phyloP scores from a whole-genome alignment of 2,113 vertebrate genomes.

The Archilochus colubris region DNA sequence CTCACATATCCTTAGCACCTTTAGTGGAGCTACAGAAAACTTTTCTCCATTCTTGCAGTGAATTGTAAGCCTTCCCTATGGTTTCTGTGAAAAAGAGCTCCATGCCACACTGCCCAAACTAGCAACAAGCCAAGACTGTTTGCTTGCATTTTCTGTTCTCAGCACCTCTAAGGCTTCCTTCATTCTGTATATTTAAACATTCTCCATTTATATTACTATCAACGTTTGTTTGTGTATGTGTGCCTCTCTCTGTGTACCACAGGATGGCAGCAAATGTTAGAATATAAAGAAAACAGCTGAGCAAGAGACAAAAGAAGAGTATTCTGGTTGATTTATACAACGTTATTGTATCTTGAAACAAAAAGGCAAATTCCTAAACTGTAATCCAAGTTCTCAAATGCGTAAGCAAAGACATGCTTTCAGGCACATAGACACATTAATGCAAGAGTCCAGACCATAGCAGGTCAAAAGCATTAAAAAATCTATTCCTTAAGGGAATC shows the following conservation, averaged over 20 bases:
- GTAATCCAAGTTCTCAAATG: neutral
- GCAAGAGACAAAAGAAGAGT: neutral
- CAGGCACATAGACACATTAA: neutral
- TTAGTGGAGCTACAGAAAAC: neutral
- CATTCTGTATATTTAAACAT: neutral
- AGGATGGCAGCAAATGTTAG: conserved; percentile 70
- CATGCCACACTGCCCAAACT: neutral
- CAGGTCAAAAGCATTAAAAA: neutral
- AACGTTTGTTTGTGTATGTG: neutral
- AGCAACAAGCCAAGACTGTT: neutral
- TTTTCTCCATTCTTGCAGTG: neutral
- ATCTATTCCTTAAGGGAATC: neutral
- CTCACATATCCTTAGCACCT: neutral
- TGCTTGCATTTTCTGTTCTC: neutral
- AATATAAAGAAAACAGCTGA: conserved; percentile 13
- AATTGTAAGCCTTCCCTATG: neutral
- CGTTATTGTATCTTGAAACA: neutral
- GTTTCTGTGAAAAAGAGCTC: neutral
- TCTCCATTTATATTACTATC: neutral
- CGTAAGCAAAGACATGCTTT: neutral
- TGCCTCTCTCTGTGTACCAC: conserved; percentile 32
- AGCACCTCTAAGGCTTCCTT: neutral
- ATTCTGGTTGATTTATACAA: neutral
- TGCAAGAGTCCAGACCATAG: fast-evolving
- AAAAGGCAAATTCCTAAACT: neutral